Percentiles rank a stretch among this genome's conserved stretches.
phyloP scores from a whole-genome alignment of 2,888 invertebrate genomes.

The Ophraella communa region DNA sequence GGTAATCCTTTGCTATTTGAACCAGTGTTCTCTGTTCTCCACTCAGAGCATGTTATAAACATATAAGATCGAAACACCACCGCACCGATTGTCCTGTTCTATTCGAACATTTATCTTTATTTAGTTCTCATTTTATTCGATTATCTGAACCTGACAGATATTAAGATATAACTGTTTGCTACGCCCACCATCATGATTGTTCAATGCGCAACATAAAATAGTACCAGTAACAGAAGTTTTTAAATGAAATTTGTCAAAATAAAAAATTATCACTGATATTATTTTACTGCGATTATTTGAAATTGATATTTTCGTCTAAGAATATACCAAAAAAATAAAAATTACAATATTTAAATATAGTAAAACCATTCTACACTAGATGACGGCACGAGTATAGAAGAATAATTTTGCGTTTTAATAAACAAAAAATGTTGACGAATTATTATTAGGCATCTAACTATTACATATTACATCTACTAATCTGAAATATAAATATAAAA shows the following conservation, averaged over 20 bases:
- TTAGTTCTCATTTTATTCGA: conserved; percentile 1
- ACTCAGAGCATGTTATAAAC: not conserved
- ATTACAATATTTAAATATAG: not conserved
- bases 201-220: conserved; percentile 1
- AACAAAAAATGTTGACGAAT: not conserved
- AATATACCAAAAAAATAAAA: too few species aligned
- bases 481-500: not conserved
- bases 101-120: not conserved
- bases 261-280: too few species aligned
- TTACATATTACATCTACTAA: not conserved
- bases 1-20: conserved; percentile 28
- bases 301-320: too few species aligned
- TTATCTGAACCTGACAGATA: conserved; percentile 3
- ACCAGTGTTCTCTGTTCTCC: conserved; percentile 21
- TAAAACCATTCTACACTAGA: not conserved
- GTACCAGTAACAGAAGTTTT: not conserved
- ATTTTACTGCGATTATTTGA: too few species aligned
- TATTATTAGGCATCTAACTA: not conserved
- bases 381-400: not conserved
- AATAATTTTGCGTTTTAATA: not conserved
- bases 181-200: not conserved
- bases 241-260: not conserved
- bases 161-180: not conserved
- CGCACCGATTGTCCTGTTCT: not conserved
- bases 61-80: not conserved